A percentile compares a stretch with the other conserved stretches of the same genome.
Evolutionary conservation across 1,140 invertebrate genomes (phyloP).

Genomic region (Mya arenaria): DNA sequence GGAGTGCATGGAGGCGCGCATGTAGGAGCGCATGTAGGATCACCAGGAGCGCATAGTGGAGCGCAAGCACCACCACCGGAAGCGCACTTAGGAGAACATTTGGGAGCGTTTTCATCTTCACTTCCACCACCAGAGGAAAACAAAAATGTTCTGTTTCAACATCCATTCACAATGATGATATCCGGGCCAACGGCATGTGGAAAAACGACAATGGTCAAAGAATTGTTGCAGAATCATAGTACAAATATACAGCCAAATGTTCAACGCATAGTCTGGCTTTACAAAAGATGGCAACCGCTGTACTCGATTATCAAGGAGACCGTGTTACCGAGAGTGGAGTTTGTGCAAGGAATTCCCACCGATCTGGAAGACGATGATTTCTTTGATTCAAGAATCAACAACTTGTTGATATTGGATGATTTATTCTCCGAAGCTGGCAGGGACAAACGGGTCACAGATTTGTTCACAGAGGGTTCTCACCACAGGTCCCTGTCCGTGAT

Average conservation of each 20-base stretch:
- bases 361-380: conserved; percentile 22
- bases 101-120: too few species aligned
- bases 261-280: conserved; percentile 31
- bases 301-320: neutral
- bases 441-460: conserved; percentile 4
- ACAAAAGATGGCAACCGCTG: conserved; percentile 36
- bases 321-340: conserved; percentile 23
- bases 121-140: too few species aligned
- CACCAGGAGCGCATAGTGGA: too few species aligned
- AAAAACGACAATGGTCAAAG: conserved; percentile 14
- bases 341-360: conserved; percentile 22
- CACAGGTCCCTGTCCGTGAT: conserved; percentile 25
- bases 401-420: conserved; percentile 22
- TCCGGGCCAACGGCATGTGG: too few species aligned
- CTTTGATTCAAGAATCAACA: conserved; percentile 16
- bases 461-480: conserved; percentile 28
- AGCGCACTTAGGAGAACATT: too few species aligned
- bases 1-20: too few species aligned
- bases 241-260: neutral
- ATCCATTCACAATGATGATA: too few species aligned
- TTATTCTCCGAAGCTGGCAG: conserved; percentile 8
- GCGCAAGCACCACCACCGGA: too few species aligned
- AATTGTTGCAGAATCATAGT: neutral
- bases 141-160: too few species aligned
- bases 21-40: too few species aligned